These are phyloP conservation scores for Brenthis daphne DNA, from an alignment of 2,888 invertebrate species.

Conservation along the genomic window DNA sequence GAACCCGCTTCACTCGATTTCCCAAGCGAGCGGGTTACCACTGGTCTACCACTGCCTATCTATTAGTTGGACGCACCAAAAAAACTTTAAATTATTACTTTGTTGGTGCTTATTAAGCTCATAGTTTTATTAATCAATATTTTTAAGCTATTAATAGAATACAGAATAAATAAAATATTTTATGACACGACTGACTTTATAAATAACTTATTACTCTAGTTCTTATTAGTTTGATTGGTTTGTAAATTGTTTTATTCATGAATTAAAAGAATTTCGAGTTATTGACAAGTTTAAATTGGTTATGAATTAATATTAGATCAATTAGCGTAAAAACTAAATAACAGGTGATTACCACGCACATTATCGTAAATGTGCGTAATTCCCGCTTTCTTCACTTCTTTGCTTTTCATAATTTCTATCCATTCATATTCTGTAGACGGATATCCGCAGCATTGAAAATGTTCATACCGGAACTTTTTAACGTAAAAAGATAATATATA, in stretches of 20 bases:
- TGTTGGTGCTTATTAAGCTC: too few species aligned
- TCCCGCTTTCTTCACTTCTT: slow-evolving; percentile 5
- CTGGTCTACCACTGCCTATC: too few species aligned
- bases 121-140: too few species aligned
- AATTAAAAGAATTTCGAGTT: not conserved
- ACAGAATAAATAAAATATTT: slow-evolving; percentile 9
- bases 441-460: slow-evolving; percentile 13
- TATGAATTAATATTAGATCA: too few species aligned
- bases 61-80: too few species aligned
- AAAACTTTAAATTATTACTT: too few species aligned
- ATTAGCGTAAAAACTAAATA: not conserved
- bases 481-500: not conserved
- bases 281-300: not conserved
- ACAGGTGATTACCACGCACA: slow-evolving; percentile 11
- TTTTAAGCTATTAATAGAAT: slow-evolving; percentile 9
- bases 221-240: slow-evolving; percentile 14
- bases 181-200: not conserved
- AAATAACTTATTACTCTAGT: slow-evolving; percentile 1
- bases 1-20: too few species aligned
- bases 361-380: slow-evolving; percentile 21
- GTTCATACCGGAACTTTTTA: not conserved
- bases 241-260: not conserved
- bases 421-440: not conserved
- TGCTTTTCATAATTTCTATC: slow-evolving; percentile 16
- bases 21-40: too few species aligned